Conservation (phyloP, 1,140 invertebrate species). For the Drosophila setifemur region DNA sequence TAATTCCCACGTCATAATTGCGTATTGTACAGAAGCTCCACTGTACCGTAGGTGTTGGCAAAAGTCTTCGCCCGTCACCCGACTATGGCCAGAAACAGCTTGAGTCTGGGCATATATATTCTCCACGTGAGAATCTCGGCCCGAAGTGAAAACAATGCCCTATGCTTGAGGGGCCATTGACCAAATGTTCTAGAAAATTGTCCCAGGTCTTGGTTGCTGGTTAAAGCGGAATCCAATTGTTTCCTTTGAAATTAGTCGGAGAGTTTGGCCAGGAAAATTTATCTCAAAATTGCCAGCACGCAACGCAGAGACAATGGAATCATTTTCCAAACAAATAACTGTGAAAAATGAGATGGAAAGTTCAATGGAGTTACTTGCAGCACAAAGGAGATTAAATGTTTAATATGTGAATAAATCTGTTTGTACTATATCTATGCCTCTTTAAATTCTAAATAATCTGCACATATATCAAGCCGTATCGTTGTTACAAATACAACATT, state of each 20-base stretch:
- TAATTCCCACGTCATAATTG: constrained; percentile 81
- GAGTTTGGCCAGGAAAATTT: no score
- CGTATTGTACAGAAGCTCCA: constrained; percentile 53
- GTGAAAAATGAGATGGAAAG: no score
- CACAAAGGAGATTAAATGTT: no score
- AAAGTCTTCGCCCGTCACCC: background rate
- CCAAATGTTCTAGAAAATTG: constrained; percentile 33
- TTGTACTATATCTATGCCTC: no score
- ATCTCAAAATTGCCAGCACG: no score
- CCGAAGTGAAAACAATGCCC: constrained; percentile 14
- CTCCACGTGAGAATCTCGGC: constrained; percentile 23
- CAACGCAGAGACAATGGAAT: no score
- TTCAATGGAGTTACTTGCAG: no score
- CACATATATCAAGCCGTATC: no score
- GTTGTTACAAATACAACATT: no score
- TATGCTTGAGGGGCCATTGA: constrained; percentile 24
- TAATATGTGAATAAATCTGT: no score
- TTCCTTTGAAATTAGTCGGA: background rate
- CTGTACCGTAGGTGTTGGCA: constrained; percentile 20
- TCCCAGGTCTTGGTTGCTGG: background rate
- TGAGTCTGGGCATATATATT: background rate
- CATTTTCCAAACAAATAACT: no score
- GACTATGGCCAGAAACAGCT: background rate
- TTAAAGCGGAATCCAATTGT: background rate
- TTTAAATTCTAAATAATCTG: no score